These are phyloP conservation scores for Caenorhabditis sp. DNA, from an alignment of 2,888 invertebrate genomes.

Conservation along the genomic window DNA sequence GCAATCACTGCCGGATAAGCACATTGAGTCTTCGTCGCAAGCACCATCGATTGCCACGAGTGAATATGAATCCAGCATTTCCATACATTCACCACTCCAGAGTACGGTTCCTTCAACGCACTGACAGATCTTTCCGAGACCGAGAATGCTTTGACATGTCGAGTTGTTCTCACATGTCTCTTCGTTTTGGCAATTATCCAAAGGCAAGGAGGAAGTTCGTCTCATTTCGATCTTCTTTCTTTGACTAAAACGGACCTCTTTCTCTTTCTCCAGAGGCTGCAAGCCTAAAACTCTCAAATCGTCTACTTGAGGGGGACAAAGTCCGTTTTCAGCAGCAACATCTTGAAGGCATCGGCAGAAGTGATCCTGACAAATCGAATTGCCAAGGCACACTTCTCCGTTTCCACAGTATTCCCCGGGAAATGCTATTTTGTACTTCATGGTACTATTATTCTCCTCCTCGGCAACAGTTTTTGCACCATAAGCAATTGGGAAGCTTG, in stretches of 20 bases:
- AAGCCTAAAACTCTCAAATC: slow-evolving; percentile 38
- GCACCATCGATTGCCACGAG: slow-evolving; percentile 60
- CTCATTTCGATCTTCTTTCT: slow-evolving; percentile 38
- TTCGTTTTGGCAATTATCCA: slow-evolving; percentile 69
- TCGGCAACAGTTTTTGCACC: slow-evolving; percentile 58
- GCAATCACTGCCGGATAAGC: slow-evolving; percentile 69
- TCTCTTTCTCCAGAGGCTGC: slow-evolving; percentile 25
- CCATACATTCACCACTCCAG: slow-evolving; percentile 66
- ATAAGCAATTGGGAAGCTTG: slow-evolving; percentile 57
- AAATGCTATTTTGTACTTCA: slow-evolving; percentile 63
- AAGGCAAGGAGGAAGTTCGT: slow-evolving; percentile 58
- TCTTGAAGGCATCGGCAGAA: slow-evolving; percentile 75
- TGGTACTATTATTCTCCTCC: slow-evolving; percentile 38
- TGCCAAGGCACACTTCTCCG: slow-evolving; percentile 69
- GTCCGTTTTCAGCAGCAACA: slow-evolving; percentile 68
- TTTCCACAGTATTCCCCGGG: slow-evolving; percentile 76
- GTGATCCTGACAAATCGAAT: slow-evolving; percentile 68
- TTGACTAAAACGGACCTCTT: slow-evolving; percentile 44
- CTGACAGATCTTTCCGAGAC: slow-evolving; percentile 71
- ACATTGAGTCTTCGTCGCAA: slow-evolving; percentile 66
- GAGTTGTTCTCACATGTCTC: slow-evolving; percentile 69
- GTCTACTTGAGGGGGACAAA: slow-evolving; percentile 62
- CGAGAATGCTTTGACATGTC: slow-evolving; percentile 67
- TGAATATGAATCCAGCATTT: slow-evolving; percentile 45
- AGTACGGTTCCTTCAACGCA: slow-evolving; percentile 62